Conservation (phyloP, 2,113 vertebrate species). For the Rhizomys pruinosus region DNA sequence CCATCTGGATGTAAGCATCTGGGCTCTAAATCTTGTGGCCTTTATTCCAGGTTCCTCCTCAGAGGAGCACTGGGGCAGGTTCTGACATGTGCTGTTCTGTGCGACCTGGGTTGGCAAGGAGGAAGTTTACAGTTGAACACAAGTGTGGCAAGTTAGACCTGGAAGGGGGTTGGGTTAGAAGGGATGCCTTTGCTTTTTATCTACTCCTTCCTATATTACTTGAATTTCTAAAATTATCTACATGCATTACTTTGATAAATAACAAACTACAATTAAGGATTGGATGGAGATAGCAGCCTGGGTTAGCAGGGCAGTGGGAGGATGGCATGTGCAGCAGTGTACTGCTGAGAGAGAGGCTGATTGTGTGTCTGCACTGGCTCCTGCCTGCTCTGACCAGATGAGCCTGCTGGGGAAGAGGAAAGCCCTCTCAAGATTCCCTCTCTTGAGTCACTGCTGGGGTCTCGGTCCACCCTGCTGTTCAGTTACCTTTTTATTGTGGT, state of each 20-base stretch:
- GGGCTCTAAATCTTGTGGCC: neutral
- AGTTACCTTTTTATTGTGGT: neutral
- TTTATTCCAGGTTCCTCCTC: conserved; percentile 5
- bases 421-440: neutral
- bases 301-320: too few species aligned
- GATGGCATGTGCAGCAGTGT: neutral
- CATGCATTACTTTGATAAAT: conserved; percentile 49
- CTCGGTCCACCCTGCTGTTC: neutral
- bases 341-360: conserved; percentile 20
- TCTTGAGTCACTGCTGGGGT: neutral
- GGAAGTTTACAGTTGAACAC: neutral
- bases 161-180: neutral
- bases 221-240: conserved; percentile 44
- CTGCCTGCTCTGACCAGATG: neutral
- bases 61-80: conserved; percentile 9
- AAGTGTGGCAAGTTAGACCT: neutral
- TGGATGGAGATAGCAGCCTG: neutral
- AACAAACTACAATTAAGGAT: conserved; percentile 18
- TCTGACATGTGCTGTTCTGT: neutral
- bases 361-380: neutral
- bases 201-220: neutral
- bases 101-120: neutral
- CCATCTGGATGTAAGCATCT: neutral
- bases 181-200: neutral
- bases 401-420: neutral